A percentile compares a stretch with the other conserved stretches of the same genome.
Evolutionary conservation across 2,797 vertebrate species (phyloP).

Genomic region (Thripadectes ignobilis): DNA sequence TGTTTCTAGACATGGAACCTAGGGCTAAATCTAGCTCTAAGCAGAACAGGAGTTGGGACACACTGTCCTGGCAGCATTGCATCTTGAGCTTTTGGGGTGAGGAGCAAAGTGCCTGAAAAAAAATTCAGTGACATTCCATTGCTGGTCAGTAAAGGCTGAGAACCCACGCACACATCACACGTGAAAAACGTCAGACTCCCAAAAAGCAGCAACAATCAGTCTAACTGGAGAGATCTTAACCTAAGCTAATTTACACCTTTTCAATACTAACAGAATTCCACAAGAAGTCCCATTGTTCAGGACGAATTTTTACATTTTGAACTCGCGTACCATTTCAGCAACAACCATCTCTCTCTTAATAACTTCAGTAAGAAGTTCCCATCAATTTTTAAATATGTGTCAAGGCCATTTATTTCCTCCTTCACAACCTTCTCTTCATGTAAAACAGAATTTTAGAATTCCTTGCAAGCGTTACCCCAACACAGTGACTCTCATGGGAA

Average conservation of each 20-base stretch:
- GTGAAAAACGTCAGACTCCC: background rate
- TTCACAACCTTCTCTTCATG: background rate
- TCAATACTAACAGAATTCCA: background rate
- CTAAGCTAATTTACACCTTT: background rate
- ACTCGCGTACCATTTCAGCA: background rate
- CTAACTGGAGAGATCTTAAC: background rate
- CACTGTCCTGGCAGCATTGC: background rate
- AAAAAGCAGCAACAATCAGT: background rate
- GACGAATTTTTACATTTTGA: background rate
- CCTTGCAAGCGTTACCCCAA: constrained; percentile 8
- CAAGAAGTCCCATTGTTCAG: background rate
- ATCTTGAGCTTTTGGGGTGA: background rate
- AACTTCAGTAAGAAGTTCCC: background rate
- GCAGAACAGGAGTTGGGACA: background rate
- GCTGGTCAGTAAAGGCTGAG: background rate
- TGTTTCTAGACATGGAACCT: background rate
- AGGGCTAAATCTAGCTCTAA: background rate
- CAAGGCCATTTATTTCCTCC: background rate
- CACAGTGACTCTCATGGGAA: background rate
- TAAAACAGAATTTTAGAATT: constrained; percentile 15
- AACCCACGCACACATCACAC: fast-evolving
- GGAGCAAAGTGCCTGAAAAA: background rate
- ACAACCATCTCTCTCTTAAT: background rate
- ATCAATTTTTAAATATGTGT: background rate
- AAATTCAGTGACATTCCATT: background rate